Evolutionary conservation across 2,113 vertebrate genomes (phyloP), one percentile per base, ranked within the genome.

Genomic region (Apodemus sylvaticus): DNA sequence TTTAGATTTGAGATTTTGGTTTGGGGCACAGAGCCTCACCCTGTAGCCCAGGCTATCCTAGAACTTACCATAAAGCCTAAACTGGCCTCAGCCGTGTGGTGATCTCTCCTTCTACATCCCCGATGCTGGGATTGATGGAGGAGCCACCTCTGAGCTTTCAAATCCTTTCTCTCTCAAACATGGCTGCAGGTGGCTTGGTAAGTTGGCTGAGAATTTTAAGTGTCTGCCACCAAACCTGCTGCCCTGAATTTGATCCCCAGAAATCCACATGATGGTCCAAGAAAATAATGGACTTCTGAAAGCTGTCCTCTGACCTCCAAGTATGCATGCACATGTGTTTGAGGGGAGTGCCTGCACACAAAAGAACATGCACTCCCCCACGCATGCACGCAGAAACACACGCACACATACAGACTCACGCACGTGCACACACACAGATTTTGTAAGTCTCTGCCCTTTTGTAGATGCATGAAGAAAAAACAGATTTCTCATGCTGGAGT

Each of bases 401-500:
- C 34, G 0, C 34, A 24, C 51, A 62, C 60, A 60, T 22, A 60
- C 58, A 60, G 19, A 60, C 58, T 60, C 58, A 34, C 7, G 34
- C 17, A 36, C 36, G 7, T 3, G 2, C 68, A 19, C 12, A 9
- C 10, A 10, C 26, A 68, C 64, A 31, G 7, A 22, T 82, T 62
- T 60, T 42, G 7, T 17, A 36, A 95, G 90, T 85, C 24, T 92
- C 36, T 87, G 22, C 55, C 36, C 17, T 91, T 79, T 24, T 87
- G 53, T 2, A 62, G 39, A 2, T 48, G 16, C 68, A 36, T 83
- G 73, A 66, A 91, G 42, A 73, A 66, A 94, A 90, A 93, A 55
- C 24, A 83, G 73, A 31, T 19, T 55, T 90, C n/a, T 95, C 34
- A 20, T 42, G 64, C 12, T 55, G 89, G 22, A 89, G n/a, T 90